Evolutionary conservation across 2,888 invertebrate genomes (phyloP).

Genomic region (Philonicus albiceps): DNA sequence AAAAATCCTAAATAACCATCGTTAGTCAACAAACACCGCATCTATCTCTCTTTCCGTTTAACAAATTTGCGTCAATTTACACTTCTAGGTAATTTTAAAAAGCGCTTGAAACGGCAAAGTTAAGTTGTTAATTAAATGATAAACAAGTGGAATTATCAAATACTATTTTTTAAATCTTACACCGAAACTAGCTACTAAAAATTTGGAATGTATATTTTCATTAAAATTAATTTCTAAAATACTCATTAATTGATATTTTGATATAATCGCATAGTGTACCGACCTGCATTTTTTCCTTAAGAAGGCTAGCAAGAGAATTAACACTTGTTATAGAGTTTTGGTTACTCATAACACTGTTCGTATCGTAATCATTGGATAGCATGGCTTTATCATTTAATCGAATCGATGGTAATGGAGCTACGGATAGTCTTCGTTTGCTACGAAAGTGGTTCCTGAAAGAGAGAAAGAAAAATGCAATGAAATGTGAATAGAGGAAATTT

Average conservation of each 20-base stretch:
- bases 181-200: background rate
- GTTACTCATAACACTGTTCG: conserved; percentile 62
- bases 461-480: conserved; percentile 38
- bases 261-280: conserved; percentile 34
- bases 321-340: conserved; percentile 81
- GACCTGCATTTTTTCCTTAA: conserved; percentile 84
- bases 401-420: conserved; percentile 67
- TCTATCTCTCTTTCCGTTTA: background rate
- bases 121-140: background rate
- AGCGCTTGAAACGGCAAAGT: too few relatives aligned
- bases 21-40: background rate
- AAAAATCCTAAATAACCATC: background rate
- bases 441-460: conserved; percentile 70
- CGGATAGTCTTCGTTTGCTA: conserved; percentile 71
- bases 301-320: conserved; percentile 82
- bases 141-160: background rate
- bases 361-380: conserved; percentile 65
- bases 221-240: too few relatives aligned
- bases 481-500: background rate
- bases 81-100: background rate
- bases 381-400: conserved; percentile 67
- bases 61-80: background rate
- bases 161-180: background rate
- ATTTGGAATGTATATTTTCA: too few relatives aligned
- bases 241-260: background rate